Conservation (phyloP, 2,888 invertebrate species). For the Exephanes ischioxanthus region DNA sequence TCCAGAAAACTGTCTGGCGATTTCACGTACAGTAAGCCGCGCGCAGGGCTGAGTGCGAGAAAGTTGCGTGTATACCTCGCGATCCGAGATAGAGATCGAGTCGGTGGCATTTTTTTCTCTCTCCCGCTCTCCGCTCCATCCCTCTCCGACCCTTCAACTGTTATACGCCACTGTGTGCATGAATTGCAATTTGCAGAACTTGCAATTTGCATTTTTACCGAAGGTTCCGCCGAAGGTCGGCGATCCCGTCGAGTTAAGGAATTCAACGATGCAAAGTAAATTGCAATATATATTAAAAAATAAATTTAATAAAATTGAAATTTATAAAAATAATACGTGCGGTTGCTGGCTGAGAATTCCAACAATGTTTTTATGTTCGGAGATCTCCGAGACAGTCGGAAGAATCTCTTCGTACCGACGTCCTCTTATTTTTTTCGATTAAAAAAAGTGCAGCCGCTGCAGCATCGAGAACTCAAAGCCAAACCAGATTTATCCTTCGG, state of each 20-base stretch:
- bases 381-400: too few relatives aligned
- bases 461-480: constrained; percentile 6
- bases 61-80: constrained; percentile 48
- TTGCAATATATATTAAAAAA: neutral
- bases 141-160: constrained; percentile 4
- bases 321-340: too few relatives aligned
- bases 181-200: constrained; percentile 27
- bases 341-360: too few relatives aligned
- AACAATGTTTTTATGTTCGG: too few relatives aligned
- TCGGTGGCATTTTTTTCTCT: constrained; percentile 30
- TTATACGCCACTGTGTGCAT: constrained; percentile 25
- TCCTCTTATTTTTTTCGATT: neutral
- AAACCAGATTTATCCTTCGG: neutral
- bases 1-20: constrained; percentile 47
- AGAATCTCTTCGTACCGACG: too few relatives aligned
- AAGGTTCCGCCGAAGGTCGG: constrained; percentile 4
- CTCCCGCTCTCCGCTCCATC: neutral
- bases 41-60: constrained; percentile 32
- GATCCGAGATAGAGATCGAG: constrained; percentile 46
- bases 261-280: neutral
- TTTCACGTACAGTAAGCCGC: constrained; percentile 26
- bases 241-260: neutral
- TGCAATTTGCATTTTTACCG: constrained; percentile 27
- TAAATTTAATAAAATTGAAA: too few relatives aligned
- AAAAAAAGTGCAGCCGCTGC: neutral